A percentile compares a stretch with the other conserved stretches of the same genome.
These are phyloP conservation scores for Caerostris darwini DNA, from an alignment of 1,140 invertebrate genomes.

Conservation along the genomic window DNA sequence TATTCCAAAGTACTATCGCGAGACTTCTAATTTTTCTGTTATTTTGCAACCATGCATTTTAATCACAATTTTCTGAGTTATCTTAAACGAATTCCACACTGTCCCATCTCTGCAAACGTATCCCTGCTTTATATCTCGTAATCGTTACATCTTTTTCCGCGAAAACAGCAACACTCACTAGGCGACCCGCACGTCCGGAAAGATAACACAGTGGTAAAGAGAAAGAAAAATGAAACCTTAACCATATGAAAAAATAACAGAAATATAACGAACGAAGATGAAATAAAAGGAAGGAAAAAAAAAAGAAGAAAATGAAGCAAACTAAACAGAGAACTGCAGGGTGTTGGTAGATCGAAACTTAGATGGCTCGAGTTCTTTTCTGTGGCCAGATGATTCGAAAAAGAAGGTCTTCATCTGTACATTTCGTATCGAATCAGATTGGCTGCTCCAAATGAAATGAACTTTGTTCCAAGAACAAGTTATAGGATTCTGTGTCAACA, in stretches of 20 bases:
- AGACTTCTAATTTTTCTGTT: too few relatives aligned
- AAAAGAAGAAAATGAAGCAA: not conserved
- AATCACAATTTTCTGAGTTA: too few relatives aligned
- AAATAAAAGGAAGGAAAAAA: not conserved
- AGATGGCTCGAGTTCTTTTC: conserved; percentile 3
- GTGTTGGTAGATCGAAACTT: not conserved
- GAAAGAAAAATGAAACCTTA: not conserved
- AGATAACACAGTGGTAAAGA: too few relatives aligned
- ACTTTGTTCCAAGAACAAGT: conserved; percentile 46
- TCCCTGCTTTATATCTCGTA: too few relatives aligned
- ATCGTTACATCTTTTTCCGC: too few relatives aligned
- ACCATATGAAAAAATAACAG: not conserved
- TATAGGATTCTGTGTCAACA: conserved; percentile 46
- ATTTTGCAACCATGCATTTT: too few relatives aligned
- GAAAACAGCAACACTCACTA: too few relatives aligned
- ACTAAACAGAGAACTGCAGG: not conserved
- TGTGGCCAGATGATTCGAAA: not conserved
- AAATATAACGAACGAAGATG: not conserved
- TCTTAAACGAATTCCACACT: too few relatives aligned
- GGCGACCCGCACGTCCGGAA: too few relatives aligned
- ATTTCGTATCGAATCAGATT: conserved; percentile 41
- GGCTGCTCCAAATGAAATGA: conserved; percentile 39
- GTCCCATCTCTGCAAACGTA: too few relatives aligned
- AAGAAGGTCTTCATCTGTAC: not conserved
- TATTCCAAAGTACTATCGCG: too few relatives aligned